These are phyloP conservation scores for Formica exsecta DNA, from an alignment of 1,140 invertebrate species.

Conservation along the genomic window DNA sequence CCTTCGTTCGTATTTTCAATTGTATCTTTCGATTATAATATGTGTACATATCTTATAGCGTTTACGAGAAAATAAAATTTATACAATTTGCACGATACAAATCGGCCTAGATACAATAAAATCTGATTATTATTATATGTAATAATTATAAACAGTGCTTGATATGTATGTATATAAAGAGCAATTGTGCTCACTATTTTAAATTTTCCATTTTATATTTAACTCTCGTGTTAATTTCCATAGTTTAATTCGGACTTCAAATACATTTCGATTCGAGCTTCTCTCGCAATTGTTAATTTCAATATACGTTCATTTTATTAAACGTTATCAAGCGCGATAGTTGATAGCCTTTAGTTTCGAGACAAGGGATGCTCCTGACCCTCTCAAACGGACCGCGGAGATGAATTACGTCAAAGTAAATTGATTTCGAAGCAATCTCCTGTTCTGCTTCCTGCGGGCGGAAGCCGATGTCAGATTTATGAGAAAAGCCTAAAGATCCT, in stretches of 20 bases:
- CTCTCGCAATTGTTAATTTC: constrained; percentile 38
- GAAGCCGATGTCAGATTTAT: constrained; percentile 70
- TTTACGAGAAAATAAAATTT: neutral
- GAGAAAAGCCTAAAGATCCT: constrained; percentile 44
- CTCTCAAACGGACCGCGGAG: constrained; percentile 78
- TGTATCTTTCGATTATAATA: neutral
- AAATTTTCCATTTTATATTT: neutral
- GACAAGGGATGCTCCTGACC: constrained; percentile 48
- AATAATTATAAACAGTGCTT: constrained; percentile 8
- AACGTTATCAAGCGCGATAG: constrained; percentile 32
- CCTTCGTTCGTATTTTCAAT: neutral
- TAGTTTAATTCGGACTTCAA: neutral
- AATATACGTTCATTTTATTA: constrained; percentile 23
- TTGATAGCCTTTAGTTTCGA: constrained; percentile 35
- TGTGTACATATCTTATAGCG: neutral
- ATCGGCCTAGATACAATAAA: neutral
- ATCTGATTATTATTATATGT: neutral
- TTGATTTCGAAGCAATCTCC: constrained; percentile 84
- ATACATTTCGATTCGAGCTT: neutral
- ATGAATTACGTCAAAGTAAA: constrained; percentile 83
- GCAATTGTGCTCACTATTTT: neutral
- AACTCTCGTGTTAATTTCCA: neutral
- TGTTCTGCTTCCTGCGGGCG: constrained; percentile 80
- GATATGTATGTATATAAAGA: neutral
- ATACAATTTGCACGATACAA: neutral